Conservation (phyloP, 2,888 invertebrate species). For the Biston stratarius region DNA sequence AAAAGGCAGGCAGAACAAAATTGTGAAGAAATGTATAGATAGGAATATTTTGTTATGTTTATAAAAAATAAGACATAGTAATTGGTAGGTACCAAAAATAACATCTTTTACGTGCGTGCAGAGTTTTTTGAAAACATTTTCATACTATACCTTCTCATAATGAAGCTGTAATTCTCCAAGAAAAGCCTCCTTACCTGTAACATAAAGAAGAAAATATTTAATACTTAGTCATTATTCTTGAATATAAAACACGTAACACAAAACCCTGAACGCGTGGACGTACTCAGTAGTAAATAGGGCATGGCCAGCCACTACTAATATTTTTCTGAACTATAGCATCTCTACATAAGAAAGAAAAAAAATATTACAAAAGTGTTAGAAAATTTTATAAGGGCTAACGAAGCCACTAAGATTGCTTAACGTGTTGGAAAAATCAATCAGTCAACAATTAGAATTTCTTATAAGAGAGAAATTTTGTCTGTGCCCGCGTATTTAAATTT, state of each 20-base stretch:
- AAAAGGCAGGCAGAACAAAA: not conserved
- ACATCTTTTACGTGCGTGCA: not conserved
- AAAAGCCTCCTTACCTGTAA: constrained; percentile 62
- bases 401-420: too few relatives aligned
- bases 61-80: too few relatives aligned
- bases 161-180: not conserved
- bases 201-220: constrained; percentile 46
- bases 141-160: constrained; percentile 24
- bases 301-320: not conserved
- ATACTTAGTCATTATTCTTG: constrained; percentile 18
- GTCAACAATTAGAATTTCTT: too few relatives aligned
- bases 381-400: too few relatives aligned
- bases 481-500: too few relatives aligned
- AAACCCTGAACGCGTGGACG: constrained; percentile 1
- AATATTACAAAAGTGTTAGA: too few relatives aligned
- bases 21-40: too few relatives aligned
- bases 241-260: constrained; percentile 17
- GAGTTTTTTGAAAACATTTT: not conserved
- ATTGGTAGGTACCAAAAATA: not conserved
- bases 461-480: too few relatives aligned
- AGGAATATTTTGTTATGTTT: too few relatives aligned
- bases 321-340: not conserved
- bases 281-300: not conserved
- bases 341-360: too few relatives aligned
- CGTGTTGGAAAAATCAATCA: too few relatives aligned